Conservation (phyloP, 2,888 invertebrate species). For the Macrosiphum euphorbiae region DNA sequence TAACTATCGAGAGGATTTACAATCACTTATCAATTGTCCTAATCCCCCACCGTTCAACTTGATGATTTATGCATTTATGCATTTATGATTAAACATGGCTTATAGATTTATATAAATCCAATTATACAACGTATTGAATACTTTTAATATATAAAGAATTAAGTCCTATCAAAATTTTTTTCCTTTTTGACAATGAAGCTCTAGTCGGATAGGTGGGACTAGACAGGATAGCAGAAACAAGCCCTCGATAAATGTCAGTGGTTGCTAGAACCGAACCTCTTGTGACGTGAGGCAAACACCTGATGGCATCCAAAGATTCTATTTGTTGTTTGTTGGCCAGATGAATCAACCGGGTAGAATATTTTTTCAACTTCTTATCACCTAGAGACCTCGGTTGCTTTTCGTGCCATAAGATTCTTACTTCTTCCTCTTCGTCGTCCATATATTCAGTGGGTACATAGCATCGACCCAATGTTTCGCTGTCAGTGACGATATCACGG, state of each 20-base stretch:
- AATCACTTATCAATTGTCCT: neutral
- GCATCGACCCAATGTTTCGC: constrained; percentile 33
- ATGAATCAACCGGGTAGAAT: neutral
- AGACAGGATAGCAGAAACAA: neutral
- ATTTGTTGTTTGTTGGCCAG: neutral
- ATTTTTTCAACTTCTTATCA: constrained; percentile 15
- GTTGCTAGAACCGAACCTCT: neutral
- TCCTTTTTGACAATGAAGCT: constrained; percentile 17
- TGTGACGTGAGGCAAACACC: neutral
- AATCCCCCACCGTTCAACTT: neutral
- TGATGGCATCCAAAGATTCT: constrained; percentile 1
- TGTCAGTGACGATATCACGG: constrained; percentile 41
- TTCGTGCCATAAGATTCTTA: constrained; percentile 10
- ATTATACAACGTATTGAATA: neutral
- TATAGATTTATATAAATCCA: neutral
- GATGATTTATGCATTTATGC: neutral
- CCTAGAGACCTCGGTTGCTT: constrained; percentile 23
- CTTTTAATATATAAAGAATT: constrained; percentile 35
- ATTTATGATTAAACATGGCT: neutral
- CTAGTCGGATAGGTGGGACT: constrained; percentile 8
- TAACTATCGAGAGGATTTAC: no score
- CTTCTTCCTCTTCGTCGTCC: constrained; percentile 23
- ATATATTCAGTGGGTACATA: constrained; percentile 39
- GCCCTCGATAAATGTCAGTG: neutral
- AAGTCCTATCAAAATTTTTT: constrained; percentile 18